Base-by-base conservation (phyloP, 2,888 invertebrate genomes). In the Orthosia cruda region DNA sequence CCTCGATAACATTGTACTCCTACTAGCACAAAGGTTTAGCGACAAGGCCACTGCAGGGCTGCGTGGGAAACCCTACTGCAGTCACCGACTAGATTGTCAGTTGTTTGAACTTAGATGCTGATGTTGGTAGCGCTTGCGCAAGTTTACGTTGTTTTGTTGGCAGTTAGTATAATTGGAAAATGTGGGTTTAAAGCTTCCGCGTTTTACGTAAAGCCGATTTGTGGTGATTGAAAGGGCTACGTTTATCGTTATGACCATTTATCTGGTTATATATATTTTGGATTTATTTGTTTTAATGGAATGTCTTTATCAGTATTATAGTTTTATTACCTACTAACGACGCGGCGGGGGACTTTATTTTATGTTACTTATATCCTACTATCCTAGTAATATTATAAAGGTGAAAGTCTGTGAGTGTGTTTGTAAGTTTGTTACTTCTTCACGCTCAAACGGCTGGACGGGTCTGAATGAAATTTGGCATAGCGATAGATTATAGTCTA, bases 11-110 rank as follows among this genome's bases (percentile, higher is more conserved):
- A 88, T 88, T 90, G 91, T 81, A 66, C 72, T 75, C 49, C 71
- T 91, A 89, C 91, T 88, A 90, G 89, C 88, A 89, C 91, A 93
- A 93, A 93, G 94, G 94, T 94, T 93, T 93, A 92, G 80, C 88
- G 75, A 87, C 95, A 94, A 95, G 95, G 95, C 92, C 93, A 87
- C 86, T 79, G 83, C 88, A 87, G 90, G 89, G 90, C 88, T 85
- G 84, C 91, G 91, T 91, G 92, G 92, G 92, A 92, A 92, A 91
- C 89, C 89, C 89, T 90, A 90, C 87, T 86, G 86, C 88, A 79
- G 76, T 80, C 69, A 65, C 74, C 71, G 77, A 61, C 79, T 85
- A 80, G 81, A 74, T 82, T 87, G 80, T 71, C 63, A 74, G 75
- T 86, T 58, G 73, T 85, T 83, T 81, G 80, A 87, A 88, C 87